Base-by-base conservation (phyloP, 2,888 invertebrate species). In the Hypsopygia costalis region DNA sequence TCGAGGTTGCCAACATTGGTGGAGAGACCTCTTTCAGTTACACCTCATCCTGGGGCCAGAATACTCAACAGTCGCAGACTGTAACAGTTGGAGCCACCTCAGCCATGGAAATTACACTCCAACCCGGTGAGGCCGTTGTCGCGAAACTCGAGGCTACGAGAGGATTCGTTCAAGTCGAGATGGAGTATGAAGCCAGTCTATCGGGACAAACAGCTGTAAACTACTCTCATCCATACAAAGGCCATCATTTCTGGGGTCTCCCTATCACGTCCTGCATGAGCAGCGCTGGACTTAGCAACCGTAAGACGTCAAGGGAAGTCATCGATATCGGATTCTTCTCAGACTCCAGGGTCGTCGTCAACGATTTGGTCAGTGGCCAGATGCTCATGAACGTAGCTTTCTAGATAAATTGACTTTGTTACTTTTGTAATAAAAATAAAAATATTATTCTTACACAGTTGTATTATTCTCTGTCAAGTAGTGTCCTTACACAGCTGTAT, bases 171-270 rank as follows among this genome's bases (percentile, higher is more conserved):
- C 44, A 52, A 3, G 41, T 75, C 1, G 46, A 68, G 22, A 46
- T 77, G 1, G 61, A 65, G 7, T 77, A 63, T 29, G 55, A 51
- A 7, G 62, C 67, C 8, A 62, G 35, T 34, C 34, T 76, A 28
- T 32, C 40, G 0, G 77, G 77, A 1, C 6, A 25, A 1, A 50
- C 62, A 0, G 68, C 62, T 10, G 50, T 53, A 0, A 69, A 70
- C 41, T 76, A 62, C 37, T 35, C 25, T 0, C 34, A 51, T 0
- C 12, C 29, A 1, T 63, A 49, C 47, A 60, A 59, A 12, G 63
- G 49, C 9, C 75, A 74, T 41, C 60, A 67, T 36, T 74, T 72
- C 59, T 74, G 67, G 68, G 54, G 55, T 0, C 12, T 65, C 1
- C 58, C 60, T 28, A 43, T 76, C 1, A 52, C 58, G 7, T 36